Evolutionary conservation across 2,797 vertebrate genomes (phyloP), one percentile per base, ranked within the genome.

Genomic region (Tolypeutes matacus): DNA sequence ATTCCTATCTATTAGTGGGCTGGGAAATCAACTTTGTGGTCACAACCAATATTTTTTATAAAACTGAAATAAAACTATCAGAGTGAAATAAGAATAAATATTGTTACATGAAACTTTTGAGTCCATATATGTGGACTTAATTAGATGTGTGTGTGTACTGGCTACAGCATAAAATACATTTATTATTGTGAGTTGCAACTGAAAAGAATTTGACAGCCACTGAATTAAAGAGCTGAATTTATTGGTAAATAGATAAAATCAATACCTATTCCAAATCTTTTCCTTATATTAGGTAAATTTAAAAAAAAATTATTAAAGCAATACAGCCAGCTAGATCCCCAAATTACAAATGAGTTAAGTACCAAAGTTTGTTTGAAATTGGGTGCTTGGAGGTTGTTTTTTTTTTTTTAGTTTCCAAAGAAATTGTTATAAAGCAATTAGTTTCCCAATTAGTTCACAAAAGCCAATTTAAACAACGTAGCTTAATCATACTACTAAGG

Each of bases 181-280:
- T 84, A 86, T 86, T 77, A 83, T 14, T 64, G 29, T 73, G 70
- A 81, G n/a, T 86, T 93, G 56, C 6, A 94, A 89, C 2, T 94
- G 1, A 86, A 90, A 93, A 85, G 78, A 76, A 91, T 18, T 27
- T 87, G 77, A 95, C 96, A 93, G n/a, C 65, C 80, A 94, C n/a
- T 80, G 64, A 96, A 92, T 88, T 81, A 93, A 92, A 95, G 81
- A 94, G 82, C 86, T 70, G 27, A 94, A 75, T 88, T 95, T 96
- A 95, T 72, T 96, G 82, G 42, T 91, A 91, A 88, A 76, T 73
- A 93, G 60, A 86, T 75, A 86, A 94, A 97, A 89, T 89, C 36
- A 95, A 73, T 18, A 78, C 36, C 60, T 91, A 80, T 73, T 96
- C 69, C 93, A 89, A 69, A 94, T 70, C 29, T 29, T 60, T 53